These are phyloP conservation scores for Cynopterus sphinx DNA, from an alignment of 2,797 vertebrate genomes.

Conservation along the genomic window DNA sequence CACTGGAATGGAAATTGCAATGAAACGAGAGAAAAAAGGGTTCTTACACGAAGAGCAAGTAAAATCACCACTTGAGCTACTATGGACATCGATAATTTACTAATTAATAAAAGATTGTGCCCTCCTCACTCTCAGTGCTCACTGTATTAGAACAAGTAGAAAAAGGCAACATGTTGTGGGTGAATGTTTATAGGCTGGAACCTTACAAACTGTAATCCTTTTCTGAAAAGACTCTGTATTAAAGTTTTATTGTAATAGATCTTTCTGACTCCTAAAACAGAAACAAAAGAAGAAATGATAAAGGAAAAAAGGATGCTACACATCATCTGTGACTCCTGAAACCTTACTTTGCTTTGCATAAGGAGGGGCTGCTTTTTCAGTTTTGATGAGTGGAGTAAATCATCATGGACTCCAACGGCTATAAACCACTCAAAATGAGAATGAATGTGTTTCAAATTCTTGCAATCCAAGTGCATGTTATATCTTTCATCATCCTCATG, in stretches of 20 bases:
- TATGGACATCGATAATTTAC: slow-evolving; percentile 74
- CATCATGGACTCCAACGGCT: neutral
- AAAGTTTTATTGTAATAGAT: slow-evolving; percentile 72
- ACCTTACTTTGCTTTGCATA: slow-evolving; percentile 63
- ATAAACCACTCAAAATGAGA: neutral
- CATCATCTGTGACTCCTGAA: slow-evolving; percentile 37
- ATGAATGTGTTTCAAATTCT: slow-evolving; percentile 37
- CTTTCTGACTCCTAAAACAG: slow-evolving; percentile 64
- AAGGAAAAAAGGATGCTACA: neutral
- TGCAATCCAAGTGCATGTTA: slow-evolving; percentile 25
- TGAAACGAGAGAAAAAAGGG: neutral
- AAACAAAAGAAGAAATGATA: slow-evolving; percentile 53
- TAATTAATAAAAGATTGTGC: slow-evolving; percentile 82
- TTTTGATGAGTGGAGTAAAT: slow-evolving; percentile 18
- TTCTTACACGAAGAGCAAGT: slow-evolving; percentile 50
- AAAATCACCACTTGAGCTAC: slow-evolving; percentile 59
- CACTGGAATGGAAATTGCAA: slow-evolving; percentile 23
- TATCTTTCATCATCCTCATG: neutral
- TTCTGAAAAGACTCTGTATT: slow-evolving; percentile 73
- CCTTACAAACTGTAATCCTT: slow-evolving; percentile 65
- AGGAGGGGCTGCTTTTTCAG: slow-evolving; percentile 62
- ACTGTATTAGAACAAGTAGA: slow-evolving; percentile 76
- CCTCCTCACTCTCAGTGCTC: neutral
- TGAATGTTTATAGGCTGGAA: slow-evolving; percentile 75
- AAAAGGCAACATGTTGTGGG: slow-evolving; percentile 78